These are phyloP conservation scores for Pipistrellus nathusii DNA, from an alignment of 2,797 vertebrate species.

Conservation along the genomic window DNA sequence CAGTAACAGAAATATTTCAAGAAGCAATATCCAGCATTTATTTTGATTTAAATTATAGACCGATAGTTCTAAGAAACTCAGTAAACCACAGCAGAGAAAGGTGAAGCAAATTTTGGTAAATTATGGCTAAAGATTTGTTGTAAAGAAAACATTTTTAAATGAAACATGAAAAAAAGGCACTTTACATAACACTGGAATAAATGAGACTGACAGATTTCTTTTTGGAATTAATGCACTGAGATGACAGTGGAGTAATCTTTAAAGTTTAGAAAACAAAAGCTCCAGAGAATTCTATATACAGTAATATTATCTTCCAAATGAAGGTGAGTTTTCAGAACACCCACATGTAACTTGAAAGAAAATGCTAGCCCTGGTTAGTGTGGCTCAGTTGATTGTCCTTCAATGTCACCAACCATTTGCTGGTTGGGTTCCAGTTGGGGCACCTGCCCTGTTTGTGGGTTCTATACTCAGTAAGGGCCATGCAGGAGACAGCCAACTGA, in stretches of 20 bases:
- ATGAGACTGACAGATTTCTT: slow-evolving; percentile 16
- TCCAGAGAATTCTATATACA: background rate
- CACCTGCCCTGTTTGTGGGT: too few species aligned
- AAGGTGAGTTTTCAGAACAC: background rate
- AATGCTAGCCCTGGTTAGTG: background rate
- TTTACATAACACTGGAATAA: background rate
- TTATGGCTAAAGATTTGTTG: background rate
- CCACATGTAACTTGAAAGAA: background rate
- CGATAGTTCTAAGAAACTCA: background rate
- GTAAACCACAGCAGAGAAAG: background rate
- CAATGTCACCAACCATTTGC: too few species aligned
- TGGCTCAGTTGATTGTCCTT: too few species aligned
- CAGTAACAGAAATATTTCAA: background rate
- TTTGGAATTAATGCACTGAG: background rate
- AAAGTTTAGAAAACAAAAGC: background rate
- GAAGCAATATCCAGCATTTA: background rate
- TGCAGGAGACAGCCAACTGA: too few species aligned
- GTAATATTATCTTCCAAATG: background rate
- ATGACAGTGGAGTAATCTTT: background rate
- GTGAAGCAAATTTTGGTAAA: background rate
- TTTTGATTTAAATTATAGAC: background rate
- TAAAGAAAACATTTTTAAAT: background rate
- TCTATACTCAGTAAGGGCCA: too few species aligned
- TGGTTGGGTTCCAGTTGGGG: too few species aligned
- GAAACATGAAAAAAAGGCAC: background rate